A percentile compares a stretch with the other conserved stretches of the same genome.
Evolutionary conservation across 2,113 vertebrate genomes (phyloP).

Genomic region (Ammospiza nelsoni): DNA sequence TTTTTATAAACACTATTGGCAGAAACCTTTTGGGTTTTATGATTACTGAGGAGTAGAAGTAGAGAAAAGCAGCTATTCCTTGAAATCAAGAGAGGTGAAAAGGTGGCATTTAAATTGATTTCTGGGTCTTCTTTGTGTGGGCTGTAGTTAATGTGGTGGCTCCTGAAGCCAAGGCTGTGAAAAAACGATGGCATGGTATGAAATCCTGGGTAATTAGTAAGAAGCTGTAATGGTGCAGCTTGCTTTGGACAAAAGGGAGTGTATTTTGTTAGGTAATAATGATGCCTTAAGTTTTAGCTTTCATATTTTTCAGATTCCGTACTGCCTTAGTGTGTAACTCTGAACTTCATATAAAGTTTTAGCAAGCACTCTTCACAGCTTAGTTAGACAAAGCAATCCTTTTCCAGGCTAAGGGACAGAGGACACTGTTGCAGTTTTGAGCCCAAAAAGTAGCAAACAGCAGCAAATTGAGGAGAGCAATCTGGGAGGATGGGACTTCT

Average conservation of each 20-base stretch:
- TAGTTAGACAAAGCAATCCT: background rate
- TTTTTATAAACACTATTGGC: background rate
- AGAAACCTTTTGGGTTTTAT: background rate
- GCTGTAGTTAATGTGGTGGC: background rate
- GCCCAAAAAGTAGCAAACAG: background rate
- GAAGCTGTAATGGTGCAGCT: background rate
- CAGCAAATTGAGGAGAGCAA: background rate
- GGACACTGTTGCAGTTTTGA: background rate
- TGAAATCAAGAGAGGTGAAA: background rate
- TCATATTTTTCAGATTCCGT: background rate
- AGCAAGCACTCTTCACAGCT: background rate
- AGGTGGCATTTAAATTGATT: background rate
- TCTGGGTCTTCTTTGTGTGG: background rate
- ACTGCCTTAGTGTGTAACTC: background rate
- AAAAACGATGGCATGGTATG: background rate
- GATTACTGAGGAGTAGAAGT: background rate
- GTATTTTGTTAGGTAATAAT: background rate
- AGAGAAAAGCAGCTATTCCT: background rate
- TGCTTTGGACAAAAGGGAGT: background rate
- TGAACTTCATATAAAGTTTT: background rate
- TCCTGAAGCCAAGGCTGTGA: background rate
- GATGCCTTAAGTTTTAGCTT: background rate
- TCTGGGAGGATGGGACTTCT: background rate
- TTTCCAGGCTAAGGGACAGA: background rate
- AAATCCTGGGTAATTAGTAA: background rate